Evolutionary conservation across 2,888 invertebrate genomes (phyloP).

Genomic region (Smittia sp.): DNA sequence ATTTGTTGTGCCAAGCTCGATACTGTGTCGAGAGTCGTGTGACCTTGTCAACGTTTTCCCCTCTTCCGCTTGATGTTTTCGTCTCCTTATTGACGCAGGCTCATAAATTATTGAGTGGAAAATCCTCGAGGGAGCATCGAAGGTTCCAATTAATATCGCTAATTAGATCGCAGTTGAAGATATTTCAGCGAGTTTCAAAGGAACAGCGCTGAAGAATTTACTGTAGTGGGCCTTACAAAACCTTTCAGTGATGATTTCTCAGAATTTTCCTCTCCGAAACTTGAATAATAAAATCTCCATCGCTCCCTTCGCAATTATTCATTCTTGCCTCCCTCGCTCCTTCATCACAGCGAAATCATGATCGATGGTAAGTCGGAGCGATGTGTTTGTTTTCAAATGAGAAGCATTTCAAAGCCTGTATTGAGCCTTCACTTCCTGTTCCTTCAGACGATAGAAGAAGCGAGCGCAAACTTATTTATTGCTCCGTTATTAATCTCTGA

Average conservation of each 20-base stretch:
- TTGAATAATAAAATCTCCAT: neutral
- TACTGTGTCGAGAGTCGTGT: neutral
- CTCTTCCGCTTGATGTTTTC: neutral
- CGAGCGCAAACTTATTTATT: constrained; percentile 18
- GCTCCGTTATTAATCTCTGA: constrained; percentile 42
- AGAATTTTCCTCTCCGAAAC: too few relatives aligned
- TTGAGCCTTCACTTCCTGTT: neutral
- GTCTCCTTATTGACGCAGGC: too few relatives aligned
- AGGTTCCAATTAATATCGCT: too few relatives aligned
- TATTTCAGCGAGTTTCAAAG: too few relatives aligned
- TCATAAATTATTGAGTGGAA: too few relatives aligned
- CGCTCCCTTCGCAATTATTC: neutral
- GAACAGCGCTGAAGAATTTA: too few relatives aligned
- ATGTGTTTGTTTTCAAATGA: constrained; percentile 20
- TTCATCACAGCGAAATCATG: constrained; percentile 3
- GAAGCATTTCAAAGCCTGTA: neutral
- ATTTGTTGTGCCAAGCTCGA: neutral
- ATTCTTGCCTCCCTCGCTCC: neutral
- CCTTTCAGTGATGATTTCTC: too few relatives aligned
- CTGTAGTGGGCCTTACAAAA: too few relatives aligned
- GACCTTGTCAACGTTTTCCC: neutral
- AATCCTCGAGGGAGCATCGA: too few relatives aligned
- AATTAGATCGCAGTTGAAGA: too few relatives aligned
- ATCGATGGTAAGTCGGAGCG: neutral
- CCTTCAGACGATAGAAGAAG: neutral